phyloP scores from a whole-genome alignment of 2,113 vertebrate species.

The Strix uralensis region DNA sequence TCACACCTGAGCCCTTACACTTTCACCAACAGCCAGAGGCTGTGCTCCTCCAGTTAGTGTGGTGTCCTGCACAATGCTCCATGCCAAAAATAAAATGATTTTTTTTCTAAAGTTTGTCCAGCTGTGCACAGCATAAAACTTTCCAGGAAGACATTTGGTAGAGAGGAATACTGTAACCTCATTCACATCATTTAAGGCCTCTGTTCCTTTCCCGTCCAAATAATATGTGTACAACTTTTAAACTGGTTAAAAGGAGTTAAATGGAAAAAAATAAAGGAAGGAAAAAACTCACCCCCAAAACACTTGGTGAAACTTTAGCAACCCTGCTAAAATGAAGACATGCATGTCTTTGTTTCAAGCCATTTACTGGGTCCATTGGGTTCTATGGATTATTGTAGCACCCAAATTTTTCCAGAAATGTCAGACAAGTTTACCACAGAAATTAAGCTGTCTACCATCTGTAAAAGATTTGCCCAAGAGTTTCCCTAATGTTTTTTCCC shows the following conservation, averaged over 20 bases:
- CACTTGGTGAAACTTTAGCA: neutral
- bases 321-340: neutral
- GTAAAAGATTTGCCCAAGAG: conserved; percentile 56
- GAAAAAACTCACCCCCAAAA: neutral
- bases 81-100: too few relatives aligned
- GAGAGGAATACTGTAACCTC: neutral
- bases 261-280: neutral
- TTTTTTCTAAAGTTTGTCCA: neutral
- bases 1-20: neutral
- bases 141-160: neutral
- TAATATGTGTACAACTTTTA: neutral
- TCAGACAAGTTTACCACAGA: conserved; percentile 70
- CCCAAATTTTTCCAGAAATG: conserved; percentile 63
- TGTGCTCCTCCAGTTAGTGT: neutral
- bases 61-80: neutral
- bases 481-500: neutral
- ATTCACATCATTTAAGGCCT: neutral
- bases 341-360: neutral
- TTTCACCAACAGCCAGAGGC: neutral
- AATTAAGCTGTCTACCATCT: conserved; percentile 76
- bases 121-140: neutral
- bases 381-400: conserved; percentile 42
- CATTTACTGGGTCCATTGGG: neutral
- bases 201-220: neutral
- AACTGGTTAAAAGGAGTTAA: neutral